Evolutionary conservation across 2,113 vertebrate genomes (phyloP), one percentile per base, ranked within the genome.

Genomic region (Urocolius indicus): DNA sequence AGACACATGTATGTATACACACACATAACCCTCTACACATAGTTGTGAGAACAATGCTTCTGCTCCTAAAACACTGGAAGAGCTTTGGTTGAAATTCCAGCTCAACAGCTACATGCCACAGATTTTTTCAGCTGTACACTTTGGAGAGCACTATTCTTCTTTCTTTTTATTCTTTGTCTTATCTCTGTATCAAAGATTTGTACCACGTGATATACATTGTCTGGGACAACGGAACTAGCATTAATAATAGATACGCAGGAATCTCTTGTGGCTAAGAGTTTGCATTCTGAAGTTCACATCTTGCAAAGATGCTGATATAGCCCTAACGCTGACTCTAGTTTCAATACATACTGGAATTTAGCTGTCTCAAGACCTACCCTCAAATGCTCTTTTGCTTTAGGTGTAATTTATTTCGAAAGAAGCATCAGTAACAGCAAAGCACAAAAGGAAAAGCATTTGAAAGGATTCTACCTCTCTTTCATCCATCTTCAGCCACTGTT

Each of bases 401-500:
- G 58, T 38, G 7, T 32, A 30, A 66, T 41, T 65, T 65, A 23
- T 84, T 83, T 52, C n/a, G 41, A 82, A 67, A 58, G 24, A 84
- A 69, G 41, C 27, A 51, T 32, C 46, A 85, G 5, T 26, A 81
- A 32, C 78, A 92, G 17, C 51, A 76, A 89, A 65, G 30, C 18
- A 73, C 16, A 86, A 92, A 29, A 65, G n/a, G n/a, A n/a, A 83
- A 73, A 19, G 74, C 65, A 93, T 54, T 85, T 81, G 62, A 93
- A 82, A 91, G 51, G 26, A 61, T 54, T 94, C 94, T 98, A 99
- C 99, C 98, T 99, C 99, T 98, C 98, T 98, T 97, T 99, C 99
- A 69, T 99, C 99, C 98, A 99, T 99, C 96, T 99, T 99, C 86
- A 99, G 98, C 99, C 99, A 99, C 71, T 99, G 99, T 80, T 99